Conservation (phyloP, 2,888 invertebrate genomes). For the Chrysopilus asiliformis region DNA sequence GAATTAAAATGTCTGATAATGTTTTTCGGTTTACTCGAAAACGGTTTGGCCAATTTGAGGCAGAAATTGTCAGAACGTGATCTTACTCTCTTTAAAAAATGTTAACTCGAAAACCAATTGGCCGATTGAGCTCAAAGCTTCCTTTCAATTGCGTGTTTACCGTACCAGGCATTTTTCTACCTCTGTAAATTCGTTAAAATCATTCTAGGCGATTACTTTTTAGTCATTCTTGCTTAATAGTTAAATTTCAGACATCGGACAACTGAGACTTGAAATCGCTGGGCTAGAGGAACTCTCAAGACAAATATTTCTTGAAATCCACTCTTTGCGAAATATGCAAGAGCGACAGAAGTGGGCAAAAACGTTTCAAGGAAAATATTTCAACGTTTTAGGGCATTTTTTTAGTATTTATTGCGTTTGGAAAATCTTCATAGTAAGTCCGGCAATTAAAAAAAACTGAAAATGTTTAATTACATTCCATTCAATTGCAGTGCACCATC, state of each 20-base stretch:
- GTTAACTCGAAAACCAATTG: too few relatives aligned
- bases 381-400: constrained; percentile 95
- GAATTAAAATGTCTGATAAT: too few relatives aligned
- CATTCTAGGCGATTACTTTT: not conserved
- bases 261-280: constrained; percentile 70
- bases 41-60: too few relatives aligned
- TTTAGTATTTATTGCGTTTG: constrained; percentile 96
- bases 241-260: constrained; percentile 53
- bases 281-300: constrained; percentile 84
- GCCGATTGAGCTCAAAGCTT: too few relatives aligned
- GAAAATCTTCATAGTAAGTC: constrained; percentile 96
- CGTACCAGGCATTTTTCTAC: not conserved
- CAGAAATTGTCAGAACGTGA: too few relatives aligned
- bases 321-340: constrained; percentile 81
- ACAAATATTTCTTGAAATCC: constrained; percentile 92
- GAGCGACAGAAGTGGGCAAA: constrained; percentile 89
- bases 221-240: constrained; percentile 6
- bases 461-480: constrained; percentile 1
- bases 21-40: too few relatives aligned
- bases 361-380: constrained; percentile 95
- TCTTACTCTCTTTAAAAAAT: too few relatives aligned
- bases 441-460: too few relatives aligned
- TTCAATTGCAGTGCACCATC: constrained; percentile 70
- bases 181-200: constrained; percentile 4
- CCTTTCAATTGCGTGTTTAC: too few relatives aligned